phyloP scores from a whole-genome alignment of 2,888 invertebrate species.

The Ennomos erosarius region DNA sequence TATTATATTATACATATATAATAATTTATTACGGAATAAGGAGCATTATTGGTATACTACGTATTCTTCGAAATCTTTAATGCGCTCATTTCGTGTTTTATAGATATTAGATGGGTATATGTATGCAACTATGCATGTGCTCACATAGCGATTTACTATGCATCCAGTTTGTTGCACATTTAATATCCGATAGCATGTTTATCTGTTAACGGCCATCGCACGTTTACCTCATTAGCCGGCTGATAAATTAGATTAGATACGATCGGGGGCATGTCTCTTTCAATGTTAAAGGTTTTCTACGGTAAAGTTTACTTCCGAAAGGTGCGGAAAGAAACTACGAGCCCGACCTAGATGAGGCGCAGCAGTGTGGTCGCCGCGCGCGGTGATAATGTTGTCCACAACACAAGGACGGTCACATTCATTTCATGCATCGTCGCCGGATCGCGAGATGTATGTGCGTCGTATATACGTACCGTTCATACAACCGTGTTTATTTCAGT shows the following conservation, averaged over 20 bases:
- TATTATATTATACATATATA: no score
- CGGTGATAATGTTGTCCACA: constrained; percentile 40
- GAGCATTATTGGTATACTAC: no score
- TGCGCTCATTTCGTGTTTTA: constrained; percentile 4
- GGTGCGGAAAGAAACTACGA: constrained; percentile 51
- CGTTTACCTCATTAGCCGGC: constrained; percentile 43
- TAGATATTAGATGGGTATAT: constrained; percentile 35
- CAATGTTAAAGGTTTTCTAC: constrained; percentile 46
- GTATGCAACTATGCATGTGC: constrained; percentile 35
- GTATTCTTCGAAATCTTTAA: no score
- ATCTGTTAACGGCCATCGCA: constrained; percentile 39
- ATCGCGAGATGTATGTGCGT: constrained; percentile 19
- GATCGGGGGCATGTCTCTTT: constrained; percentile 44
- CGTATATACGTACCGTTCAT: not conserved
- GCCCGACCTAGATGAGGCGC: constrained; percentile 56
- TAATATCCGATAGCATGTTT: constrained; percentile 31
- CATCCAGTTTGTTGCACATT: constrained; percentile 33
- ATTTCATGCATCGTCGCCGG: constrained; percentile 59
- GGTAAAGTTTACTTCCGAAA: constrained; percentile 52
- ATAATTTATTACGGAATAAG: no score
- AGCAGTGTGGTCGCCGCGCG: constrained; percentile 51
- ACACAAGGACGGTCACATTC: constrained; percentile 76
- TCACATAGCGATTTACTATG: constrained; percentile 37
- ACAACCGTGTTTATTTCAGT: constrained; percentile 33
- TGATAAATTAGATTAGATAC: constrained; percentile 41